Percentiles rank a stretch among this genome's conserved stretches.
Conservation (phyloP, 2,888 invertebrate species). For the Orthosia incerta region DNA sequence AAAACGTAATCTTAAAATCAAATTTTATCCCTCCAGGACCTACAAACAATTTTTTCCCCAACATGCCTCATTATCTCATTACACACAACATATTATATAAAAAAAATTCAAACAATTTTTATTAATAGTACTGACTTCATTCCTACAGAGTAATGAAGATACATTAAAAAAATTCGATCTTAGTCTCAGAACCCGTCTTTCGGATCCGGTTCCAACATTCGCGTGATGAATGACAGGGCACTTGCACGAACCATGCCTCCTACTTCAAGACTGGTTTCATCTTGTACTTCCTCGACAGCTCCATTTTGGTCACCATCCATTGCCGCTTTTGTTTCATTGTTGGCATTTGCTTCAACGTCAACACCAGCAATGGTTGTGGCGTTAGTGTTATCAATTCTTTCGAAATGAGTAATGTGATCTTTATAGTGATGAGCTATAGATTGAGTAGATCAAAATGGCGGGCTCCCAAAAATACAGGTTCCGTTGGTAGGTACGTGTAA, state of each 20-base stretch:
- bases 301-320: constrained; percentile 62
- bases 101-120: constrained; percentile 57
- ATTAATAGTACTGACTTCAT: constrained; percentile 72
- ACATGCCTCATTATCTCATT: constrained; percentile 11
- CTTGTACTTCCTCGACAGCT: constrained; percentile 56
- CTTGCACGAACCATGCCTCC: constrained; percentile 78
- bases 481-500: constrained; percentile 78
- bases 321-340: constrained; percentile 57
- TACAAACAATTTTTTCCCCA: constrained; percentile 6
- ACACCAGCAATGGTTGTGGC: constrained; percentile 64
- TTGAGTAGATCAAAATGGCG: constrained; percentile 88
- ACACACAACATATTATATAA: constrained; percentile 39
- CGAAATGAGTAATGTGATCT: constrained; percentile 66
- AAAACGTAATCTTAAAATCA: neutral
- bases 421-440: constrained; percentile 83
- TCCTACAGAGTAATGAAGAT: constrained; percentile 77
- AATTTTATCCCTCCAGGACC: neutral
- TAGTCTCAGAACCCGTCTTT: constrained; percentile 79
- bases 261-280: constrained; percentile 67
- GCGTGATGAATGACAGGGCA: constrained; percentile 88
- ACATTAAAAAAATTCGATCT: constrained; percentile 79
- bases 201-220: constrained; percentile 87
- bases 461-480: constrained; percentile 87
- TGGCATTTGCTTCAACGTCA: neutral
- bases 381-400: constrained; percentile 2